Evolutionary conservation across 1,140 invertebrate species (phyloP).

Genomic region (Tetraneura akinire): DNA sequence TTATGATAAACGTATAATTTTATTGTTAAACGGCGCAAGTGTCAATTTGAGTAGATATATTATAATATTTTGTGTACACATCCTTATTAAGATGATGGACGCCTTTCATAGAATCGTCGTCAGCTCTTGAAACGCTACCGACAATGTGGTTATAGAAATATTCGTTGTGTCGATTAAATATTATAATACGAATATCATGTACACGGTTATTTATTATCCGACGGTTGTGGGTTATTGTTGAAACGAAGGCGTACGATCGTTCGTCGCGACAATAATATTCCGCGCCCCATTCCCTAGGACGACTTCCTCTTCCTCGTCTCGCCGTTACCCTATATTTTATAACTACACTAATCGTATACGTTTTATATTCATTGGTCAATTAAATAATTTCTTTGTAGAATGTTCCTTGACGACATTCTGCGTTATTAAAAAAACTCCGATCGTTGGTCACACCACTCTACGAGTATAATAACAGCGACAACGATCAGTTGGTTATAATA

Average conservation of each 20-base stretch:
- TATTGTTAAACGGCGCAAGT: not conserved
- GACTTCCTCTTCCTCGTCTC: not conserved
- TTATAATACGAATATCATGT: not conserved
- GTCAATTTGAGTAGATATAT: not conserved
- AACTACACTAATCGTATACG: not conserved
- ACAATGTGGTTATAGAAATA: not conserved
- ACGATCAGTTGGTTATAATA: too few relatives aligned
- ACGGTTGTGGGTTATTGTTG: not conserved
- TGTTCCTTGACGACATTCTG: not conserved
- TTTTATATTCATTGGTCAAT: constrained; percentile 9
- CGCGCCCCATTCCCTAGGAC: not conserved
- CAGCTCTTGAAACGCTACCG: too few relatives aligned
- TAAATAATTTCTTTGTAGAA: not conserved
- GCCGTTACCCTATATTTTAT: not conserved
- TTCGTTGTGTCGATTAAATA: not conserved
- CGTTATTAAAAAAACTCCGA: not conserved
- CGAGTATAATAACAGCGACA: too few relatives aligned
- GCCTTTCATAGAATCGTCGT: not conserved
- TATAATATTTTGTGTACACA: not conserved
- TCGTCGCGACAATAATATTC: not conserved
- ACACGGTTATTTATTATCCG: not conserved
- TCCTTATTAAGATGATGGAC: not conserved
- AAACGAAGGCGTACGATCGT: not conserved
- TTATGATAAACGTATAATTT: not conserved
- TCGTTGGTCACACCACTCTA: not conserved